phyloP scores from a whole-genome alignment of 2,797 vertebrate genomes.

The Myioborus miniatus region DNA sequence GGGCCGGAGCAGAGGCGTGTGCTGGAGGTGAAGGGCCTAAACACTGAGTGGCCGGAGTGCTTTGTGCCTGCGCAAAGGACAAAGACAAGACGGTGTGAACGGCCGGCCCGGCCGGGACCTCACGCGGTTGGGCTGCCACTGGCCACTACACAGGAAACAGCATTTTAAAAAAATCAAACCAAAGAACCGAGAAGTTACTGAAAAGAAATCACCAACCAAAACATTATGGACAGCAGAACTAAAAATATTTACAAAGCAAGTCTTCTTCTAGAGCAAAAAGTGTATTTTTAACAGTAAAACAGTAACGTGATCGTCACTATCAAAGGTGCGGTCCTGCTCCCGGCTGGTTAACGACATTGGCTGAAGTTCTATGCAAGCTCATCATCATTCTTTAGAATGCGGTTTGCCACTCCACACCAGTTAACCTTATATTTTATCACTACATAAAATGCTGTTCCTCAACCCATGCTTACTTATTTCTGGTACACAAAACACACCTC shows the following conservation, averaged over 20 bases:
- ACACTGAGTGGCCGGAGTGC: slow-evolving; percentile 81
- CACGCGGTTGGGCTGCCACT: slow-evolving; percentile 69
- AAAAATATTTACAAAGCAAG: slow-evolving; percentile 66
- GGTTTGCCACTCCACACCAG: slow-evolving; percentile 70
- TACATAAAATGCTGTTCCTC: slow-evolving; percentile 74
- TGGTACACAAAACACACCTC: slow-evolving; percentile 87
- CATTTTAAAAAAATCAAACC: slow-evolving; percentile 70
- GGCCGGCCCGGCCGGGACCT: slow-evolving; percentile 32
- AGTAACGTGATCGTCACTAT: slow-evolving; percentile 54
- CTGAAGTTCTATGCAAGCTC: slow-evolving; percentile 70
- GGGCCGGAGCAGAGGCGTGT: slow-evolving; percentile 78
- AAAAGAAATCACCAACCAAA: slow-evolving; percentile 68
- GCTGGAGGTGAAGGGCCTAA: slow-evolving; percentile 87
- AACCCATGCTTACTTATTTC: slow-evolving; percentile 77
- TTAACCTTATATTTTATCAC: slow-evolving; percentile 74
- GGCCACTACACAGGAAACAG: slow-evolving; percentile 74
- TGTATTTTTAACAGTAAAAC: slow-evolving; percentile 62
- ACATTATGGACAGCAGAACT: slow-evolving; percentile 66
- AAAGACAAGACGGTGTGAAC: slow-evolving; percentile 66
- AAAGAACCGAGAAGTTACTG: slow-evolving; percentile 69
- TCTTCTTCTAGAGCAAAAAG: slow-evolving; percentile 71
- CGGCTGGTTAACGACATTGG: slow-evolving; percentile 43
- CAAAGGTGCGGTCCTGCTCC: slow-evolving; percentile 61
- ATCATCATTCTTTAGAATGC: slow-evolving; percentile 71
- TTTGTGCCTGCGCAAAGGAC: slow-evolving; percentile 79